Evolutionary conservation across 1,140 invertebrate species (phyloP), one percentile per base, ranked within the genome.

Genomic region (Musca domestica): DNA sequence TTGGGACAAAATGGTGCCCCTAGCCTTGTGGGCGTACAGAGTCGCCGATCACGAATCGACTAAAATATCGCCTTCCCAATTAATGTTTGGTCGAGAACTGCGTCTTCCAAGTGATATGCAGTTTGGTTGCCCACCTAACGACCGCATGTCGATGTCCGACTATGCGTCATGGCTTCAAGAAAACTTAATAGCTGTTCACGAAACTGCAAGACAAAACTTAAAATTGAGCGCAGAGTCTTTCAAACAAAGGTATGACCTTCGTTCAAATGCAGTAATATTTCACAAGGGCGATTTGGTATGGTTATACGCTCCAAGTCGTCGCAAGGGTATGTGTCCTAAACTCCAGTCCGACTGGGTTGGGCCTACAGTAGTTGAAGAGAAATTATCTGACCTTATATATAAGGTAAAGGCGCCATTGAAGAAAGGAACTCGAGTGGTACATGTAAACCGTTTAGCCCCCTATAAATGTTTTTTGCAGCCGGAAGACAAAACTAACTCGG

Each of bases 1-100:
- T 47, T 73, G 71, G 66, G 66, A 67, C 20, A 46, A 64, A 30
- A 14, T 17, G 7, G 7, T 58, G 7, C 54, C 12, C 9, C 12
- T 58, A 7, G 12, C 20, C 25, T n/a, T 58, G 9, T 22, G 14
- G 22, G 54, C 54, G 25, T 58, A 58, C 25, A 14, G 54, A 7
- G 14, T 22, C 4, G 54, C 54, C 12, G 20, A 58, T 7, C 54
- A 58, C 25, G 46, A 48, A 22, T 22, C 63, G 19, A 47, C 63
- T 19, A 17, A 12, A 15, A 2, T 17, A n/a, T 17, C 63, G 10
- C 54, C 63, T 3, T 30, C 63, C 3, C 15, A 19, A 17, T 4
- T 47, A 2, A 5, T 47, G 7, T 64, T 64, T 64, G 63, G 63
- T 41, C 12, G 6, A 3, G 63, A 64, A 19, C 48, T 64, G 22